Evolutionary conservation across 1,140 invertebrate genomes (phyloP).

Genomic region (Galendromus occidentalis): DNA sequence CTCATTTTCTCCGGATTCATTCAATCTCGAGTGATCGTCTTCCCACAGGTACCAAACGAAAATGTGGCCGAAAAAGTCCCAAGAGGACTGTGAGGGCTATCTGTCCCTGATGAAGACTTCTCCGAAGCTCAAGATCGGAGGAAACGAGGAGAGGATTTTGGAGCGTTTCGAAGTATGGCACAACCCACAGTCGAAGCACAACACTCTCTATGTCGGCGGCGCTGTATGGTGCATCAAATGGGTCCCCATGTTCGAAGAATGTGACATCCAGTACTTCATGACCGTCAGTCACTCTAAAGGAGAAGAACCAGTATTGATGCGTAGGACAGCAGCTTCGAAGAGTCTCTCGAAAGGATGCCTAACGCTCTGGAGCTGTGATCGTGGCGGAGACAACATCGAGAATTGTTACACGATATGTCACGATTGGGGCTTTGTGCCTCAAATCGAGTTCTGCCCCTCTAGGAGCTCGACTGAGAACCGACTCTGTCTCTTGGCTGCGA

Average conservation of each 20-base stretch:
- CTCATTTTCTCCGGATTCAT: no score
- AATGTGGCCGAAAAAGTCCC: no score
- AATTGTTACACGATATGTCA: slow-evolving; percentile 1
- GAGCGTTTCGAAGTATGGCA: no score
- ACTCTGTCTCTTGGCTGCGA: neutral
- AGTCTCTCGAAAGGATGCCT: neutral
- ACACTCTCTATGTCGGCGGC: neutral
- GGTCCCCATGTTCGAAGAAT: neutral
- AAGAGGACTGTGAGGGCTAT: no score
- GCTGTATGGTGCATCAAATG: neutral
- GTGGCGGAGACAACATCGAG: neutral
- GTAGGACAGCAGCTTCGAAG: neutral
- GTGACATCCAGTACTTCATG: neutral
- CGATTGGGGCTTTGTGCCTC: neutral
- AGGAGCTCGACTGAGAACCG: neutral
- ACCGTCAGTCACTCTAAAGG: neutral
- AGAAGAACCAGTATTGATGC: neutral
- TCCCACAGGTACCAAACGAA: no score
- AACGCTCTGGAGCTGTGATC: neutral
- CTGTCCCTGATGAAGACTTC: no score
- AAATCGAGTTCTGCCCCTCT: neutral
- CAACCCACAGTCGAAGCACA: neutral
- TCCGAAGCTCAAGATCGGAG: no score
- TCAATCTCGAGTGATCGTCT: no score
- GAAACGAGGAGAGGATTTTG: no score